Base-by-base conservation (phyloP, 1,140 invertebrate species). In the Platorchestia sp. region DNA sequence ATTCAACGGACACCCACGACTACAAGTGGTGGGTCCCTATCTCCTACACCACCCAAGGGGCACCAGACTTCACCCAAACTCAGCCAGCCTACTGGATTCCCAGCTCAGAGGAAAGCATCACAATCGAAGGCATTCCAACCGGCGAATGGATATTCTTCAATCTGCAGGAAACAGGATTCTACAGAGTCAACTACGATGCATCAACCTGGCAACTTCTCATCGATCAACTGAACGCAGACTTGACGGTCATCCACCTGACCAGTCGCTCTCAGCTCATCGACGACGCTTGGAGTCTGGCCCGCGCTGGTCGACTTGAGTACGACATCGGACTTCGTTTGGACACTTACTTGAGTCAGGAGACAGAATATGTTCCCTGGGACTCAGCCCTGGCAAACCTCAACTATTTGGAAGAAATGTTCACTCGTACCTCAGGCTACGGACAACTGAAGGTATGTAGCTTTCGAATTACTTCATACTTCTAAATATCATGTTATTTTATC, bases 201-300 rank as follows among this genome's bases (percentile, higher is more conserved):
- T 95, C 96, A 0, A 98, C 98, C 96, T 98, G 97, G 97, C 87
- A 97, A 22, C 95, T 97, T 44, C 96, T 98, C 1, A 97, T 97
- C 6, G 86, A 96, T 1, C 97, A 97, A 95, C 96, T 97, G 14
- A 95, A 96, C 14, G 96, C 95, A 0, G 96, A 97, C 95, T 96
- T 96, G 45, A 96, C 96, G 40, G 96, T 96, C 19, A 97, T 98
- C 90, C 96, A 97, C 45, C 95, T 96, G 14, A 96, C 97, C 0
- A 98, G 97, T 95, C 97, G 98, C 96, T 98, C 98, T 16, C 97
- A 98, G 95, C 97, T 98, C 36, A 97, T 99, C 0, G 98, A 99
- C 96, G 99, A 99, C 97, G 98, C 98, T 0, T 97, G 99, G 96
- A 98, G 98, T 96, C 97, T 99, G 59, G 98, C 98, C 0, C 97